Evolutionary conservation across 2,888 invertebrate species (phyloP).

Genomic region (Idaea biselata): DNA sequence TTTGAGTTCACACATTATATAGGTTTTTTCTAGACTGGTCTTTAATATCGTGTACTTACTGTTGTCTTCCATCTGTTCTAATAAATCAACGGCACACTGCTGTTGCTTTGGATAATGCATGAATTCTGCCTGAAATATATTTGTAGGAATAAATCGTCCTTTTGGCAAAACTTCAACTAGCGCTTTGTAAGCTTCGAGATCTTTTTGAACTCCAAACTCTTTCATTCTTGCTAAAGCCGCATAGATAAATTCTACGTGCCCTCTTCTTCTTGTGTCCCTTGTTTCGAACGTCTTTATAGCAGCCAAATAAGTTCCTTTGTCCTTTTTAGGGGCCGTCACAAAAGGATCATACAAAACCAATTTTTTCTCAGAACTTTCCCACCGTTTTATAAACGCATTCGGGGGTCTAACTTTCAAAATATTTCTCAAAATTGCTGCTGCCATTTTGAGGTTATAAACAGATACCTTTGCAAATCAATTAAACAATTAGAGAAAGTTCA

Average conservation of each 20-base stretch:
- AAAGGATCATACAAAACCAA: slow-evolving; percentile 72
- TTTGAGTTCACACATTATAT: no score
- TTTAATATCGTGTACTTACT: slow-evolving; percentile 69
- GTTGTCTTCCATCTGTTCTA: slow-evolving; percentile 97
- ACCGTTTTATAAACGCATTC: slow-evolving; percentile 51
- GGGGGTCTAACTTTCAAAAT: slow-evolving; percentile 47
- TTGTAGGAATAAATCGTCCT: slow-evolving; percentile 91
- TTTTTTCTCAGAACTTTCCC: slow-evolving; percentile 61
- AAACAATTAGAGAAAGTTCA: no score
- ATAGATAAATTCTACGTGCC: slow-evolving; percentile 97
- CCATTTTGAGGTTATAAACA: slow-evolving; percentile 53
- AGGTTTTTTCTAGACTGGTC: no score
- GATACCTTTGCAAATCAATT: background rate
- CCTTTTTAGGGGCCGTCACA: slow-evolving; percentile 75
- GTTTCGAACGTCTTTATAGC: slow-evolving; percentile 88
- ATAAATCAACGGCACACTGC: slow-evolving; percentile 92
- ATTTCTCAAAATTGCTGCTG: slow-evolving; percentile 55
- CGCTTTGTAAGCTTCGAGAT: slow-evolving; percentile 91
- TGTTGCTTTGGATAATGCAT: slow-evolving; percentile 98
- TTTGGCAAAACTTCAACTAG: slow-evolving; percentile 93
- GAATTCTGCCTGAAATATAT: slow-evolving; percentile 92
- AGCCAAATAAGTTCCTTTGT: slow-evolving; percentile 85
- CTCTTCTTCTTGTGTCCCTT: slow-evolving; percentile 85
- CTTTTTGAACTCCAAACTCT: slow-evolving; percentile 93
- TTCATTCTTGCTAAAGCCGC: slow-evolving; percentile 93